Conservation (phyloP, 2,888 invertebrate species). For the Thalpophila matura region DNA sequence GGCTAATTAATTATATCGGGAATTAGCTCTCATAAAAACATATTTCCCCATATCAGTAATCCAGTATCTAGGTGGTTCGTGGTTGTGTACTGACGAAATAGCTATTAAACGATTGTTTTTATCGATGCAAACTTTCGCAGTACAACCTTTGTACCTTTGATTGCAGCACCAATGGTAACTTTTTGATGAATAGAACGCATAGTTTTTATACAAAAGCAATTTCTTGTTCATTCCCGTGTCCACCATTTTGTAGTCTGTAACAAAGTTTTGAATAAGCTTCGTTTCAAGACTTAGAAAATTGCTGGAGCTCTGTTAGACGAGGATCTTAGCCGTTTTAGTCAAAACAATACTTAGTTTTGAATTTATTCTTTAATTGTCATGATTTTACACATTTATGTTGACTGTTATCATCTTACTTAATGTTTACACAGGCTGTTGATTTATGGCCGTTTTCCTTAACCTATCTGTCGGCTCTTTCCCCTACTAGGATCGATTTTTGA, state of each 20-base stretch:
- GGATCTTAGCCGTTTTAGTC: too few relatives aligned
- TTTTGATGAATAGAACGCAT: neutral
- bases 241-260: neutral
- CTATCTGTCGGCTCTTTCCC: too few relatives aligned
- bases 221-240: neutral
- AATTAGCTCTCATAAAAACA: constrained; percentile 6
- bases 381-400: too few relatives aligned
- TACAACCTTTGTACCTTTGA: constrained; percentile 7
- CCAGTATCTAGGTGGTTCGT: constrained; percentile 18
- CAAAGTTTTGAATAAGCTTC: neutral
- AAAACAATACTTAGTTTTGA: too few relatives aligned
- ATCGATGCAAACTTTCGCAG: neutral
- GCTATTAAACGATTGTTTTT: neutral
- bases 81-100: constrained; percentile 7
- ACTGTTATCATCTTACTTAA: too few relatives aligned
- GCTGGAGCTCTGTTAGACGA: too few relatives aligned
- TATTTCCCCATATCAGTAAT: constrained; percentile 15
- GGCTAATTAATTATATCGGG: neutral
- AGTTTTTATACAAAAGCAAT: constrained; percentile 9
- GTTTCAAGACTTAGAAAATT: neutral
- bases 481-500: too few relatives aligned
- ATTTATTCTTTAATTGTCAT: too few relatives aligned
- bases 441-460: too few relatives aligned
- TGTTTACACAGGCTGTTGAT: too few relatives aligned
- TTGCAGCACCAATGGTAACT: constrained; percentile 3